Evolutionary conservation across 2,888 invertebrate species (phyloP), one percentile per base, ranked within the genome.

Genomic region (Pterostichus niger): DNA sequence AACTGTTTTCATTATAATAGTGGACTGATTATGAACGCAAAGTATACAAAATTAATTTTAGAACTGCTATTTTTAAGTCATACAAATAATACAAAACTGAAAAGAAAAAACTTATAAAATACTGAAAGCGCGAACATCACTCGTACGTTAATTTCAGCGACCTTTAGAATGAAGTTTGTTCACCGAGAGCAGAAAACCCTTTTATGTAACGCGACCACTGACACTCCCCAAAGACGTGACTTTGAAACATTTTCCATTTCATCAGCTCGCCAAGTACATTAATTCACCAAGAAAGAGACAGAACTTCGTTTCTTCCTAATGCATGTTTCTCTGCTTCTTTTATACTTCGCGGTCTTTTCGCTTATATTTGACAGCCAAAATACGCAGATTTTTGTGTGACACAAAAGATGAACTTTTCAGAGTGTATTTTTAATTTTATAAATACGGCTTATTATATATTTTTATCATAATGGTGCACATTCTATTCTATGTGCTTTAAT

Each of bases 201-300:
- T 75, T 75, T 75, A 31, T 75, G 75, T 75, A 52, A 64, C 35
- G 46, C 49, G 33, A 49, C 79, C 64, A 49, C 68, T 7, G 44
- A 44, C 52, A 33, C 40, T 68, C 52, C 54, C 49, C 17, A 71
- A 71, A 82, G 76, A 75, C 76, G 61, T 82, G 82, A 82, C 82
- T 82, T 82, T 82, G 82, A 82, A 82, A 82, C 76, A 82, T 82
- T 82, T 82, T 82, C 82, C 82, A 76, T 75, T 82, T 82, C 82
- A 82, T 82, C 75, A 82, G 82, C 61, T 15, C 52, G 24, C 73
- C 54, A 59, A 82, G 82, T 82, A 49, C 82, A 82, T 82, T 82
- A 82, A 76, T 76, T 54, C 76, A 75, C 61, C 77, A 44, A 71
- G 68, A 71, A 40, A 71, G 68, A 71, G 68, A 71, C 2, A 31